These are phyloP conservation scores for Sebastiscus albofasciatus DNA, from an alignment of 2,797 vertebrate genomes.

Conservation along the genomic window DNA sequence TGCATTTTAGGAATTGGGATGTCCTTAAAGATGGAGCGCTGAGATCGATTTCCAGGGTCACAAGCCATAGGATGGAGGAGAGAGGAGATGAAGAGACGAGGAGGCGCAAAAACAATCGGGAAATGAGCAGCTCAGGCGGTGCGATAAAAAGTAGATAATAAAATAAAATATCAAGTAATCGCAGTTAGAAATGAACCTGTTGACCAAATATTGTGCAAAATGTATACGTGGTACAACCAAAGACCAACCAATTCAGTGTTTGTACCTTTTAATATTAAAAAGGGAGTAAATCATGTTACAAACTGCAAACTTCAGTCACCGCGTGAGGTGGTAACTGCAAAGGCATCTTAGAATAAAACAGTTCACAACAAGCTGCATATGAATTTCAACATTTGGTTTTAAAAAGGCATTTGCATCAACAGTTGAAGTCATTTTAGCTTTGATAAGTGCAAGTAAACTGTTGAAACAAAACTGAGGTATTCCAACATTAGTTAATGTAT, in stretches of 20 bases:
- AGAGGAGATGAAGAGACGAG: too few relatives aligned
- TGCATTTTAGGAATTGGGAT: too few relatives aligned
- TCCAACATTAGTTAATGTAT: not conserved
- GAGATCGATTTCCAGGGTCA: too few relatives aligned
- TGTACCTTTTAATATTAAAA: conserved; percentile 12
- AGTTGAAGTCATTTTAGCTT: not conserved
- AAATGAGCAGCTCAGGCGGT: not conserved
- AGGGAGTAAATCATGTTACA: not conserved
- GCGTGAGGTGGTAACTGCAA: not conserved
- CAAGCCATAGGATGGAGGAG: too few relatives aligned
- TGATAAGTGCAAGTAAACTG: not conserved
- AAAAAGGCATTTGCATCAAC: not conserved
- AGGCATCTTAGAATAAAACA: not conserved
- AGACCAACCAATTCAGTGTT: not conserved
- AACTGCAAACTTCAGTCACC: conserved; percentile 19
- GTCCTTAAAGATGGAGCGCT: too few relatives aligned
- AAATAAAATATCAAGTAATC: not conserved
- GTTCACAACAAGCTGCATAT: not conserved
- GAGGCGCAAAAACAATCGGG: too few relatives aligned
- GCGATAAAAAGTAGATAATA: not conserved
- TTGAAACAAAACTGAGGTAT: not conserved
- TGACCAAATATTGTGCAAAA: not conserved
- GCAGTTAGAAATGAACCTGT: not conserved
- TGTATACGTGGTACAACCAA: not conserved
- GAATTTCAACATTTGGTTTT: not conserved